Evolutionary conservation across 1,140 invertebrate species (phyloP), one percentile per base, ranked within the genome.

Genomic region (Zelostemma sp.): DNA sequence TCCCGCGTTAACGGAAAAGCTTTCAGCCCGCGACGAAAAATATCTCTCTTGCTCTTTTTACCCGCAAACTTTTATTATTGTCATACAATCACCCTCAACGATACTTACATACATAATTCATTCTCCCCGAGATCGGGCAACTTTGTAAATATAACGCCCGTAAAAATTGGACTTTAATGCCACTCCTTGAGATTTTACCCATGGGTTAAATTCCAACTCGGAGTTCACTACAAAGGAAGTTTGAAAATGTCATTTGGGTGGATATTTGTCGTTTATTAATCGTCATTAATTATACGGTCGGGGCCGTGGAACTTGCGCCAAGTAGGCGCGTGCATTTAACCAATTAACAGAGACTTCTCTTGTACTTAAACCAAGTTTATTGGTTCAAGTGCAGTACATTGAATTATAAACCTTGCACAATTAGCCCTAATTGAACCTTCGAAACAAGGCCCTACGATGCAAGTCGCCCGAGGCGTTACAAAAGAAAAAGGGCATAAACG

Each of bases 341-440:
- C 28, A 31, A 31, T 31, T 31, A 31, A 11, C 28, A 31, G 11
- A 11, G 28, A 31, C 5, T 11, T 5, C 28, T 31, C 28, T n/a
- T 31, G 28, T 31, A 31, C 28, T 31, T 31, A 31, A 31, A 11
- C 28, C 28, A 31, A 31, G 28, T 31, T 40, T 40, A 40, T 40
- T 40, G 5, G 35, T 11, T 40, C 14, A 40, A 40, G 35, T 40
- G 14, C 11, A 6, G 35, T 12, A 12, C 11, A 40, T 40, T 40
- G n/a, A 40, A 40, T 40, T 40, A 40, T 40, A 12, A 40, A 40
- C 35, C 14, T 40, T 40, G 14, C 14, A 40, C 35, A 40, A 40
- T 40, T 40, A 12, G 35, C 35, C 14, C 35, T 40, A 12, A 40
- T 40, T 40, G 35, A 40, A 40, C 35, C 35, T 40, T 40, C 14